A percentile compares a stretch with the other conserved stretches of the same genome.
Evolutionary conservation across 2,888 invertebrate genomes (phyloP).

Genomic region (Troides oblongomaculatus): DNA sequence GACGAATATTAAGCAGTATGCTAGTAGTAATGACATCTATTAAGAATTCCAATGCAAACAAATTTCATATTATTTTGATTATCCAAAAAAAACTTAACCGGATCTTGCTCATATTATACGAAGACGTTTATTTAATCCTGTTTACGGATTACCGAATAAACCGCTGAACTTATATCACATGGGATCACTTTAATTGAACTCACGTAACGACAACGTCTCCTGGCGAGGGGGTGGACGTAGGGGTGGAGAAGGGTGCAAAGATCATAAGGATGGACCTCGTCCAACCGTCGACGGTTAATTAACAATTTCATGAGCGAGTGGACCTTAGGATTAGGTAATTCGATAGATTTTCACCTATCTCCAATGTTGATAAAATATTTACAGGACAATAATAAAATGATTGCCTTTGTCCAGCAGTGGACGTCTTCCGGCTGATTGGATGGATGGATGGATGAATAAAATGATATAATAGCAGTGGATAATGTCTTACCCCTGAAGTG

Average conservation of each 20-base stretch:
- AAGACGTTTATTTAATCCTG: conserved; percentile 5
- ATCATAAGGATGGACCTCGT: conserved; percentile 28
- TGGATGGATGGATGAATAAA: too few relatives aligned
- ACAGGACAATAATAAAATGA: not conserved
- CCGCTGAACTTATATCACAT: conserved; percentile 10
- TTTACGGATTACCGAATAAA: conserved; percentile 13
- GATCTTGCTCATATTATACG: not conserved
- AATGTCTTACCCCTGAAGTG: too few relatives aligned
- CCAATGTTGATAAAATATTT: not conserved
- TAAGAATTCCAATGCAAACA: too few relatives aligned
- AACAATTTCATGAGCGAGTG: conserved; percentile 55
- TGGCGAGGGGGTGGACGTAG: conserved; percentile 30
- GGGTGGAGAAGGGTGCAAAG: too few relatives aligned
- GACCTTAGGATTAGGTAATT: conserved; percentile 39
- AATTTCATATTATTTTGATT: too few relatives aligned
- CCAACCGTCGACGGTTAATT: conserved; percentile 47
- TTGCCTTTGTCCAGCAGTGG: too few relatives aligned
- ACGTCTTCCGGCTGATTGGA: too few relatives aligned
- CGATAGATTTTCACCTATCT: conserved; percentile 42
- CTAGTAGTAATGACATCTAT: too few relatives aligned
- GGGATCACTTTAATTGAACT: conserved; percentile 17
- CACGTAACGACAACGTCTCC: conserved; percentile 12
- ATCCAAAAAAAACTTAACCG: not conserved
- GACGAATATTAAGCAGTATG: too few relatives aligned
- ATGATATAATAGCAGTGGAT: too few relatives aligned